Evolutionary conservation across 2,888 invertebrate genomes (phyloP).

Genomic region (Malacosoma neustria): DNA sequence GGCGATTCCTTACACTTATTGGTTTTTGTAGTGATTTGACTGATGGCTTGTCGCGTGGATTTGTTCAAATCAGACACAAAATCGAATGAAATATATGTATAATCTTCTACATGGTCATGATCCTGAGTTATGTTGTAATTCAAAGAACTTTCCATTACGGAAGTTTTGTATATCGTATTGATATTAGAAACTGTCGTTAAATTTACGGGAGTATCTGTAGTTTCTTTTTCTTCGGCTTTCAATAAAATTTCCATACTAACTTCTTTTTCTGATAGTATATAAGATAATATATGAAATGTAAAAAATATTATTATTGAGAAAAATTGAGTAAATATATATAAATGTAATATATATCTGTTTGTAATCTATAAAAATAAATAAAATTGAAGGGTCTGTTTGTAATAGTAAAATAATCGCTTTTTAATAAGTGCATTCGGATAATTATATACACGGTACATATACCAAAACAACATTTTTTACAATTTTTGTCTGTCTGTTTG

Average conservation of each 20-base stretch:
- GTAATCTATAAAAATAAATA: too few relatives aligned
- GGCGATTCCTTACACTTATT: slow-evolving; percentile 39
- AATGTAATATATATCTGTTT: background rate
- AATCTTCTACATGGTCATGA: slow-evolving; percentile 10
- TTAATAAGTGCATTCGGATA: too few relatives aligned
- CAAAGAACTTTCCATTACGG: background rate
- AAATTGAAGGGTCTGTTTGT: too few relatives aligned
- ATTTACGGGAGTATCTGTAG: background rate
- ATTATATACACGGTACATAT: too few relatives aligned
- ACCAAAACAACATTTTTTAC: too few relatives aligned
- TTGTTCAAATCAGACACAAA: slow-evolving; percentile 43
- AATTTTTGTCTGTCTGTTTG: too few relatives aligned
- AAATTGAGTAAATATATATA: too few relatives aligned
- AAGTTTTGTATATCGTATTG: background rate
- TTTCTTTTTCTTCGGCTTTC: background rate
- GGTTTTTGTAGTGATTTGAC: slow-evolving; percentile 18
- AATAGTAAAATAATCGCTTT: too few relatives aligned
- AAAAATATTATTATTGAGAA: background rate
- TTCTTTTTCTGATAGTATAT: background rate
- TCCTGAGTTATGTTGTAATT: background rate
- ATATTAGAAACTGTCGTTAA: background rate
- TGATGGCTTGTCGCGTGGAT: slow-evolving; percentile 23
- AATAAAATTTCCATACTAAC: background rate
- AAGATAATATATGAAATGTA: too few relatives aligned
- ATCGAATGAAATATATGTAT: slow-evolving; percentile 34